phyloP scores from a whole-genome alignment of 2,797 vertebrate genomes.

The Phalloptychus januarius region DNA sequence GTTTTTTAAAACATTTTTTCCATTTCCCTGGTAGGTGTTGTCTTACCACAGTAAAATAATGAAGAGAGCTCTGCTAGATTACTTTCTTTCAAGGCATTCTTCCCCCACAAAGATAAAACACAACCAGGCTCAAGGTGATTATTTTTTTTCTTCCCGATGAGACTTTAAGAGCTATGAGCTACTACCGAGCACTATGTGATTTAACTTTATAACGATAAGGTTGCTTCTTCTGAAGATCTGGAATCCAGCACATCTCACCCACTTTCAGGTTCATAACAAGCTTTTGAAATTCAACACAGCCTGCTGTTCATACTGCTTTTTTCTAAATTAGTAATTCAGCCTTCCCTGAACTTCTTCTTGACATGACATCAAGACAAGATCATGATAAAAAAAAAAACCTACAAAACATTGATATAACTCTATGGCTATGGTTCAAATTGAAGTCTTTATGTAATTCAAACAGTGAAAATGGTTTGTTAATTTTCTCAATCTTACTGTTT shows the following conservation, averaged over 20 bases:
- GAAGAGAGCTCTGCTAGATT: conserved; percentile 52
- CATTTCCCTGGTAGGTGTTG: conserved; percentile 47
- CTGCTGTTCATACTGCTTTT: conserved; percentile 27
- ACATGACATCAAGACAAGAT: conserved; percentile 15
- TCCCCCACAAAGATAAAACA: conserved; percentile 63
- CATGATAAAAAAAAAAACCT: conserved; percentile 1
- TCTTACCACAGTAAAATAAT: conserved; percentile 48
- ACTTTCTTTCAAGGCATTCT: conserved; percentile 57
- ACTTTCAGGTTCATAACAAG: conserved; percentile 17
- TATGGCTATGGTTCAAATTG: neutral
- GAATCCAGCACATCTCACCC: conserved; percentile 25
- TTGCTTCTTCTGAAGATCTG: conserved; percentile 32
- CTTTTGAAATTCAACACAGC: conserved; percentile 51
- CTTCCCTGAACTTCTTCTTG: conserved; percentile 19
- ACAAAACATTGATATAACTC: neutral
- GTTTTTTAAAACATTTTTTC: conserved; percentile 19
- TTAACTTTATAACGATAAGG: conserved; percentile 27
- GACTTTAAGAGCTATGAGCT: conserved; percentile 41
- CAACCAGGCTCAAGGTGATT: conserved; percentile 45
- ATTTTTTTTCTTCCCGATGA: conserved; percentile 33
- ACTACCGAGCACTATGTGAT: conserved; percentile 13
- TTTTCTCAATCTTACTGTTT: neutral
- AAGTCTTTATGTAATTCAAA: neutral
- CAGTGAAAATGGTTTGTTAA: neutral
- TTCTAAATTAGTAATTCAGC: conserved; percentile 40